Evolutionary conservation across 2,797 vertebrate species (phyloP).

Genomic region (Parauchenoglanis ngamensis): DNA sequence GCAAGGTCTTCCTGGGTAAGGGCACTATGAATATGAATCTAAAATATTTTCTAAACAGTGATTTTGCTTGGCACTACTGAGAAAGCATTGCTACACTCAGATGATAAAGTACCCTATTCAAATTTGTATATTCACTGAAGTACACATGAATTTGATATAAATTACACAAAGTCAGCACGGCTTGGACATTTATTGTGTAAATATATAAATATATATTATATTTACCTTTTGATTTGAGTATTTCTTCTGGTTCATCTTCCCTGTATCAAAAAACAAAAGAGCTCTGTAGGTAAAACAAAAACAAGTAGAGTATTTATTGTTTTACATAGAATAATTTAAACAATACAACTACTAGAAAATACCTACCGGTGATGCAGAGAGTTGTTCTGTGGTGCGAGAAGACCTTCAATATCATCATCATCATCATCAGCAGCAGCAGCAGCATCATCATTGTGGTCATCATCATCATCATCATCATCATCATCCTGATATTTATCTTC

Average conservation of each 20-base stretch:
- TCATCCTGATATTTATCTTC: slow-evolving; percentile 35
- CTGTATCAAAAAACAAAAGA: slow-evolving; percentile 44
- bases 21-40: neutral
- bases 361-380: slow-evolving; percentile 61
- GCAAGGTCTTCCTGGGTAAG: neutral
- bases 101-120: no score
- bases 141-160: no score
- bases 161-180: neutral
- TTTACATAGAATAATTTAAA: neutral
- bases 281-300: neutral
- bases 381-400: slow-evolving; percentile 68
- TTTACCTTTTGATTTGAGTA: slow-evolving; percentile 63
- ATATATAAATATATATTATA: no score
- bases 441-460: slow-evolving; percentile 1
- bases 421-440: slow-evolving; percentile 44
- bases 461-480: slow-evolving; percentile 53
- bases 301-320: neutral
- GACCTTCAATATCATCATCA: slow-evolving; percentile 67
- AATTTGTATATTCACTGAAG: neutral
- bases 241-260: slow-evolving; percentile 51
- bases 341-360: neutral
- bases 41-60: neutral
- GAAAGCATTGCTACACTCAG: neutral
- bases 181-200: neutral
- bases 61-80: neutral